Evolutionary conservation across 2,888 invertebrate genomes (phyloP).

Genomic region (Ephialtes manifestator): DNA sequence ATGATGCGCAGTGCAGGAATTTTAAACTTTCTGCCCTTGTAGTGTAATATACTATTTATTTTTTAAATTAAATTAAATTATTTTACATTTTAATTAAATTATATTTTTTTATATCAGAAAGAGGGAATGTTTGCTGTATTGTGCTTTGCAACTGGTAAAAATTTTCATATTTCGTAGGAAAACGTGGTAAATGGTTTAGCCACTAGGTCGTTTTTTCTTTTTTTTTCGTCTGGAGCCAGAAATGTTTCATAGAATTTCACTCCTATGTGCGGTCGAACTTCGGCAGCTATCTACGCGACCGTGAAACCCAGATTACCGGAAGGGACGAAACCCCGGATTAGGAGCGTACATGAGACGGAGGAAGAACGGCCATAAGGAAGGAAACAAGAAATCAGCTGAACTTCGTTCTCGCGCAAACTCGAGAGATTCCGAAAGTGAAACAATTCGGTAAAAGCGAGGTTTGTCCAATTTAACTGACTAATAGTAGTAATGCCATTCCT

Average conservation of each 20-base stretch:
- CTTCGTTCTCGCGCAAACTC: background rate
- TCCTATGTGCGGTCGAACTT: conserved; percentile 14
- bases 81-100: no score
- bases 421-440: background rate
- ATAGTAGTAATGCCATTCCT: background rate
- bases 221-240: background rate
- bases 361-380: conserved; percentile 25
- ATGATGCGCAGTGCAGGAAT: no score
- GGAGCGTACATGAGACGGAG: conserved; percentile 17
- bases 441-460: background rate
- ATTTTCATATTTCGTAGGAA: no score
- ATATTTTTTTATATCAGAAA: no score
- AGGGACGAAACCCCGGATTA: conserved; percentile 40
- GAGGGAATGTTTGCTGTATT: background rate
- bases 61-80: no score
- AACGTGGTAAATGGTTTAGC: background rate
- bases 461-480: conserved; percentile 2
- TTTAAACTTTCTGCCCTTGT: no score
- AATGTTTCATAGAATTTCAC: conserved; percentile 41
- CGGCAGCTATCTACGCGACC: conserved; percentile 47
- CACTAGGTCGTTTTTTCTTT: background rate
- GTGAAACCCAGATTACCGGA: conserved; percentile 53
- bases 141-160: background rate
- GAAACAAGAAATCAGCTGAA: conserved; percentile 52
- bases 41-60: no score